phyloP scores from a whole-genome alignment of 1,140 invertebrate species.

The Dreissena rostriformis region DNA sequence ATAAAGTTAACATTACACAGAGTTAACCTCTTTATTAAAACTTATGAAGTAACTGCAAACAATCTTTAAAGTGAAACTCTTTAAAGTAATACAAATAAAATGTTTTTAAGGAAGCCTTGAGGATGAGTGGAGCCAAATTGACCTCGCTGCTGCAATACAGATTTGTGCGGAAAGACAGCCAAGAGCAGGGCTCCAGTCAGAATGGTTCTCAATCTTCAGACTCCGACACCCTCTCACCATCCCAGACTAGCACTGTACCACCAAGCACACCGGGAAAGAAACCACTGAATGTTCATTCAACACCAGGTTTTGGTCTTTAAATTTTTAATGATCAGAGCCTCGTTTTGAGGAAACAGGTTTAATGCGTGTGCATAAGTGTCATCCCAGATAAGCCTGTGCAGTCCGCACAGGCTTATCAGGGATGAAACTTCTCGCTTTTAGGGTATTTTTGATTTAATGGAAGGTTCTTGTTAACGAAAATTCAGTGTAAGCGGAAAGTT shows the following conservation, averaged over 20 bases:
- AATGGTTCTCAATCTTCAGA: slow-evolving; percentile 1
- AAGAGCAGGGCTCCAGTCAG: slow-evolving; percentile 16
- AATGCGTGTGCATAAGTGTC: too few relatives aligned
- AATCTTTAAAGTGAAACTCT: too few relatives aligned
- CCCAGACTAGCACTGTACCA: slow-evolving; percentile 27
- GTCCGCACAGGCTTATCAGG: too few relatives aligned
- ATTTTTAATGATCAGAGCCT: too few relatives aligned
- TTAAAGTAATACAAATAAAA: too few relatives aligned
- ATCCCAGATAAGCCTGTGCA: too few relatives aligned
- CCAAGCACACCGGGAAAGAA: slow-evolving; percentile 30
- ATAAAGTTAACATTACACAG: neutral
- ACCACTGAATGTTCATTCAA: slow-evolving; percentile 18
- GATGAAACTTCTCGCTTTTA: too few relatives aligned
- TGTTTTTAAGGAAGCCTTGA: neutral
- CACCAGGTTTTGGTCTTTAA: slow-evolving; percentile 3
- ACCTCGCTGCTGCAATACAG: slow-evolving; percentile 64
- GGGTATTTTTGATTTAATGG: too few relatives aligned
- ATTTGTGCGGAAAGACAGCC: slow-evolving; percentile 59
- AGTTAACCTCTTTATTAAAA: neutral
- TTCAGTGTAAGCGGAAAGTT: too few relatives aligned
- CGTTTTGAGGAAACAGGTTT: too few relatives aligned
- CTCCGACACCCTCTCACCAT: slow-evolving; percentile 10
- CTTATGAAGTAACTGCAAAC: too few relatives aligned
- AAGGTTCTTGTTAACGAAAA: too few relatives aligned
- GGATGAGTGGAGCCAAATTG: slow-evolving; percentile 30